Evolutionary conservation across 2,113 vertebrate genomes (phyloP).

Genomic region (Haemorhous mexicanus): DNA sequence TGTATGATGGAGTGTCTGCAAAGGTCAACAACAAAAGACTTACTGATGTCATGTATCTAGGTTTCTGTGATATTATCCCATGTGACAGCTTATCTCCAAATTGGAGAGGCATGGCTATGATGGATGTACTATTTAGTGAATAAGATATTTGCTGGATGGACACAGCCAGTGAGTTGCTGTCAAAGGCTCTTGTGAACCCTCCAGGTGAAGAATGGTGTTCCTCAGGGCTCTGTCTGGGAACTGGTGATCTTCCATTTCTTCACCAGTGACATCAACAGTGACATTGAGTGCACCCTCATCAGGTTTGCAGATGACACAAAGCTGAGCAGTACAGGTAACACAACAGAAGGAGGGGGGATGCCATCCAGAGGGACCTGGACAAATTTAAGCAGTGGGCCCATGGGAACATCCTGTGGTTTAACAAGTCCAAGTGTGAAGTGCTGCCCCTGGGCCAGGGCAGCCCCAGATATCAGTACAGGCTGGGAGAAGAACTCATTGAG

Average conservation of each 20-base stretch:
- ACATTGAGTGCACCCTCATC: not conserved
- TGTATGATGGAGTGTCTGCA: not conserved
- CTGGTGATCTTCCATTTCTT: fast-evolving
- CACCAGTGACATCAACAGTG: not conserved
- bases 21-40: not conserved
- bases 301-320: not conserved
- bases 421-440: not conserved
- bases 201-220: not conserved
- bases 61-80: not conserved
- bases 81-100: not conserved
- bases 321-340: not conserved
- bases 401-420: not conserved
- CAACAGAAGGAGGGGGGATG: not conserved
- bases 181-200: not conserved
- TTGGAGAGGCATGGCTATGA: not conserved
- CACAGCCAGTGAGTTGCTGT: not conserved
- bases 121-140: not conserved
- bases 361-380: not conserved
- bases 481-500: not conserved
- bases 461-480: not conserved
- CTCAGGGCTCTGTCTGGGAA: not conserved
- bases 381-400: not conserved
- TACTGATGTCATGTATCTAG: too few relatives aligned
- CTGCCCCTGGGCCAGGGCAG: not conserved
- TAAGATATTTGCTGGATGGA: not conserved